Base-by-base conservation (phyloP, 2,113 vertebrate species). In the Tachysurus vachellii region DNA sequence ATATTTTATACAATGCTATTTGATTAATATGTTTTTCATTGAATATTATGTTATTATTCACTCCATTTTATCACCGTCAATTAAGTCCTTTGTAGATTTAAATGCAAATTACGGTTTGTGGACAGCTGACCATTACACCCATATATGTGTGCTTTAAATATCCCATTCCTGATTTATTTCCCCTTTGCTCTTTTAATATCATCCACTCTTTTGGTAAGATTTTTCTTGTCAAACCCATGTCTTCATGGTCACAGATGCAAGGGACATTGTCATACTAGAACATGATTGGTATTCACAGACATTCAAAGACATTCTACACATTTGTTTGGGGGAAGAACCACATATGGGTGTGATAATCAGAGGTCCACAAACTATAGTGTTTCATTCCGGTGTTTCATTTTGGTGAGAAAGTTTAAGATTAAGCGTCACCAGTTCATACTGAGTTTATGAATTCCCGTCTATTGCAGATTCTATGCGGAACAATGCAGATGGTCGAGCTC, bases 381-480 rank as follows among this genome's bases (percentile, higher is more conserved):
- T 28, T 54, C 16, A 28, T 54, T 77, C 21, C 47, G 12, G 5
- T 54, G 5, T 28, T 54, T 13, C 26, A 28, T 54, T 77, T 42
- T 71, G 3, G n/a, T 77, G 50, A 17, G 26, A 13, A 54, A 7
- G 50, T 28, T 77, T 28, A 28, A 26, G 19, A n/a, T 13, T 47
- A 77, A 77, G 36, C 7, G n/a, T 68, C 64, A 68, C 28, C 28
- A 36, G 28, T 70, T 70, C 13, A 70, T 73, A 17, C 36, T 73
- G 70, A 62, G 36, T 3, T 80, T 59, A 81, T 50, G 50, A 36
- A 50, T 1, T 76, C 4, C 5, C 7, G 12, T 42, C 28, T 19
- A 13, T 44, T 85, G 10, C 88, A 95, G 95, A 95, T 85, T 95
- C 94, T 82, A 92, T 91, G 87, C 86, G 93, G 19, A 88, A 92